Evolutionary conservation across 92 coral and sea anemone species (phyloP).

Genomic region (Porites divaricata): DNA sequence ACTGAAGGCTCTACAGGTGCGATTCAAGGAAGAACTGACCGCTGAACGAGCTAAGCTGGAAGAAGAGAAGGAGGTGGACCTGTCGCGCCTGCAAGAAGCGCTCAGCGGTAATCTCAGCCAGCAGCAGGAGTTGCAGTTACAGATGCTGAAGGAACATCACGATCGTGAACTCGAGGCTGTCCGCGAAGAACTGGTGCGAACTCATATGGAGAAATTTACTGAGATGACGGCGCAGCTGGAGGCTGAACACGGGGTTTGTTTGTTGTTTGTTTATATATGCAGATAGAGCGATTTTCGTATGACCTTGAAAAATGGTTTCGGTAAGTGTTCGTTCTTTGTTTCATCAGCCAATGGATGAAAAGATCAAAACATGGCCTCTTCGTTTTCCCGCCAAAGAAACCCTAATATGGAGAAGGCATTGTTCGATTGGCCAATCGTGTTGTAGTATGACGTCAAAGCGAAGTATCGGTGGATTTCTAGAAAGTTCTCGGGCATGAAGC

Average conservation of each 20-base stretch:
- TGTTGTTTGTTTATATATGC: not conserved
- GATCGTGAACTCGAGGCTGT: constrained; percentile 90
- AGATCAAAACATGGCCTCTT: no score
- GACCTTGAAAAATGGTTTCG: no score
- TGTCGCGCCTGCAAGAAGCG: constrained; percentile 76
- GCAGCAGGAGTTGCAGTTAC: constrained; percentile 89
- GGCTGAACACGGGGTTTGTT: constrained; percentile 82
- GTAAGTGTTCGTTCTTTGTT: no score
- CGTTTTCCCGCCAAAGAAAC: no score
- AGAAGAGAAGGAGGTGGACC: constrained; percentile 77
- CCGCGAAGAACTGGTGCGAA: constrained; percentile 90
- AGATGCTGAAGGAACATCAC: constrained; percentile 92
- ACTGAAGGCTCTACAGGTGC: constrained; percentile 63
- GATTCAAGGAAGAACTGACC: constrained; percentile 69
- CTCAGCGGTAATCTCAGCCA: constrained; percentile 90
- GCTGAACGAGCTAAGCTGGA: constrained; percentile 75
- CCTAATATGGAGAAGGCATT: no score
- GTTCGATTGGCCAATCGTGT: no score
- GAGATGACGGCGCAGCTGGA: constrained; percentile 94
- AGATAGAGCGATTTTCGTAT: no score
- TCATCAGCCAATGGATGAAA: no score
- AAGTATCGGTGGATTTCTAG: no score
- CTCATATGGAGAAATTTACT: constrained; percentile 97
- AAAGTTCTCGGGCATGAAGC: no score
- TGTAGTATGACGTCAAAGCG: no score